Evolutionary conservation across 2,113 vertebrate genomes (phyloP), one percentile per base, ranked within the genome.

Genomic region (Aphyosemion australe): DNA sequence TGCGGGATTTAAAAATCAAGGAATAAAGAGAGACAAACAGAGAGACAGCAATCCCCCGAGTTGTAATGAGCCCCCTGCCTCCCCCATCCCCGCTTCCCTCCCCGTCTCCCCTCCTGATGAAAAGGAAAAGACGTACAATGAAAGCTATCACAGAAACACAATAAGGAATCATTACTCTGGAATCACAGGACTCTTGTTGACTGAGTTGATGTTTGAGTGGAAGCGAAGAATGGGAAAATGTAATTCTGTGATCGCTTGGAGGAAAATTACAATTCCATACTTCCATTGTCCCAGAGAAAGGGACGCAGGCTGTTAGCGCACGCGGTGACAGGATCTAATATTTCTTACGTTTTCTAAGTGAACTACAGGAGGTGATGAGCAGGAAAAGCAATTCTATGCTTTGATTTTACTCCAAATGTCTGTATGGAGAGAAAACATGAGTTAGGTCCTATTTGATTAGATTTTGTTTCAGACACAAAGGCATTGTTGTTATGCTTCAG

Each of bases 1-100:
- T 19, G 55, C 47, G 65, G 65, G 76, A 79, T 78, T 86, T 69
- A 76, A 65, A 79, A 80, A 72, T 57, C 47, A 87, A 74, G 59
- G 41, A 67, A 68, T 63, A 51, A 46, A 59, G 63, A 64, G 55
- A 79, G 66, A 57, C 60, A 72, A 69, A 84, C 56, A 77, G 80
- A 79, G 55, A 81, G 56, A 79, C 79, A 80, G 73, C 78, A 79
- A 83, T 82, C 72, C 74, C 69, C 66, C 78, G 55, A 84, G 66
- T 61, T 75, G 72, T 82, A 82, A 85, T 81, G 77, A 83, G 72
- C 21, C 63, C 39, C 61, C 39, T 18, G 16, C 15, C 26, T 43
- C 61, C 57, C 47, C 47, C 65, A 14, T 52, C 21, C 18, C 45
- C 21, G 34, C 20, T 63, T 73, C 12, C 13, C 39, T 65, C 41